phyloP scores from a whole-genome alignment of 2,888 invertebrate genomes.

The Zelleria hepariella region DNA sequence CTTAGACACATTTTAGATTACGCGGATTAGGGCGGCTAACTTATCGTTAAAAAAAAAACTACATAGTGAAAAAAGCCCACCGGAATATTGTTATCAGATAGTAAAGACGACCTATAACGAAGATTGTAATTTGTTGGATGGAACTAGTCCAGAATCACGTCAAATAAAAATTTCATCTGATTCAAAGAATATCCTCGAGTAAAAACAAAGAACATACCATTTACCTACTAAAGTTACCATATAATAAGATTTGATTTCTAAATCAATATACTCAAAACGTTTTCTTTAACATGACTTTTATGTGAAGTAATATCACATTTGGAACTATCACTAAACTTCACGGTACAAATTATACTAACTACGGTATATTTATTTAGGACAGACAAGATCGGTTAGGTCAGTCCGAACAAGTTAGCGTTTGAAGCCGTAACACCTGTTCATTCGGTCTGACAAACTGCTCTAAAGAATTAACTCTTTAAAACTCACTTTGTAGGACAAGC shows the following conservation, averaged over 20 bases:
- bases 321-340: not conserved
- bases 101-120: no score
- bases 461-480: no score
- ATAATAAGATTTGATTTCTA: not conserved
- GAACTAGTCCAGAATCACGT: no score
- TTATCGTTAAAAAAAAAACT: no score
- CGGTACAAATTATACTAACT: not conserved
- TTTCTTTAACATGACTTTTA: not conserved
- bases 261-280: not conserved
- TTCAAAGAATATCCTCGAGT: not conserved
- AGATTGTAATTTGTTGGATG: no score
- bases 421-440: not conserved
- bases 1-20: no score
- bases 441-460: no score
- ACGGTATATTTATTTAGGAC: not conserved
- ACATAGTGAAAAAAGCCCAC: no score
- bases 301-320: slow-evolving; percentile 3
- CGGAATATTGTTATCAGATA: no score
- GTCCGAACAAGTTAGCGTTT: not conserved
- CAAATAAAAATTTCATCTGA: not conserved
- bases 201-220: not conserved
- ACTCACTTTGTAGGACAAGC: no score
- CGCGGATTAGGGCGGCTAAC: no score
- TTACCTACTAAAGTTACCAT: not conserved
- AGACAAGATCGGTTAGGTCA: not conserved